Conservation (phyloP, 2,888 invertebrate genomes). For the Agrilus mali region DNA sequence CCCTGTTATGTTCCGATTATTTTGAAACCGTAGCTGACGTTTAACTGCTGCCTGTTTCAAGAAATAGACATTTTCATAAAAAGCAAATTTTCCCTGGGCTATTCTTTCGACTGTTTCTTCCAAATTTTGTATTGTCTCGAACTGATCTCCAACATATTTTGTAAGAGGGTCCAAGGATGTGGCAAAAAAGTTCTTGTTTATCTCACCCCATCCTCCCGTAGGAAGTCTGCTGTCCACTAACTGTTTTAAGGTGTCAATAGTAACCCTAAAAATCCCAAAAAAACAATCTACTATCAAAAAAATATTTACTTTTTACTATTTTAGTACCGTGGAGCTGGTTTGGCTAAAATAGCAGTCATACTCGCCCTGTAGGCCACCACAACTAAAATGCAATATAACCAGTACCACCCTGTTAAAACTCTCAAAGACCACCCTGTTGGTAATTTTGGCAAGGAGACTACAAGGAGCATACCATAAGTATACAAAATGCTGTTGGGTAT, state of each 20-base stretch:
- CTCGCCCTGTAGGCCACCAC: conserved; percentile 73
- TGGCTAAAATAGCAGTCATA: conserved; percentile 73
- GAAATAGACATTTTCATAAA: conserved; percentile 66
- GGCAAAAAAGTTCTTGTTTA: conserved; percentile 56
- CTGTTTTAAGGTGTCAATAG: conserved; percentile 63
- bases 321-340: conserved; percentile 63
- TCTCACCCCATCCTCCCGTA: conserved; percentile 60
- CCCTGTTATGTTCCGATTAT: background rate
- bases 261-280: conserved; percentile 41
- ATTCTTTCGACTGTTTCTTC: conserved; percentile 53
- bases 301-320: too few relatives aligned
- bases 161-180: conserved; percentile 54
- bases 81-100: conserved; percentile 58
- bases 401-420: conserved; percentile 75
- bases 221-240: conserved; percentile 51
- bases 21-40: conserved; percentile 34
- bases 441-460: conserved; percentile 64
- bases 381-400: conserved; percentile 70
- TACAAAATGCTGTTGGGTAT: conserved; percentile 62
- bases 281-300: too few relatives aligned
- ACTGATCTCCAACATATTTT: conserved; percentile 52
- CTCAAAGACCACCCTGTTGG: conserved; percentile 71
- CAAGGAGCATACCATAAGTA: conserved; percentile 69
- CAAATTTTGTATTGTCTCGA: conserved; percentile 49
- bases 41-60: conserved; percentile 52